These are phyloP conservation scores for Argyresthia goedartella DNA, from an alignment of 2,888 invertebrate species.

Conservation along the genomic window DNA sequence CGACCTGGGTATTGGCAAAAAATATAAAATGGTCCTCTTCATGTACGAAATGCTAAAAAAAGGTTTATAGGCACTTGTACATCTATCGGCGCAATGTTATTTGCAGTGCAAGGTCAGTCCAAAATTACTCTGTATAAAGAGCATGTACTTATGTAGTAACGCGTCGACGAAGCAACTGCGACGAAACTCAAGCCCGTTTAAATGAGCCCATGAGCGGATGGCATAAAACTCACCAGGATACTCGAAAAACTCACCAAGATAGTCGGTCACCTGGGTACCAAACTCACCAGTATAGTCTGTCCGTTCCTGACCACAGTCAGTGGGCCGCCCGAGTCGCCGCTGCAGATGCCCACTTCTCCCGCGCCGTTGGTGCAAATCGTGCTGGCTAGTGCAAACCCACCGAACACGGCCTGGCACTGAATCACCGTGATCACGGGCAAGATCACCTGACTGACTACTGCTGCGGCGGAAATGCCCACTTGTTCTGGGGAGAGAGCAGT, in stretches of 20 bases:
- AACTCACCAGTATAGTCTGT: slow-evolving; percentile 8
- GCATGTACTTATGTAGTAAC: too few relatives aligned
- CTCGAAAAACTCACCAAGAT: too few relatives aligned
- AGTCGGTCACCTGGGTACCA: neutral
- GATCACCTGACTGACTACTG: slow-evolving; percentile 25
- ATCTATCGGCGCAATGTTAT: too few relatives aligned
- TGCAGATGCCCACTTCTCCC: slow-evolving; percentile 32
- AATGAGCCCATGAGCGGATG: too few relatives aligned
- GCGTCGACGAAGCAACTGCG: too few relatives aligned
- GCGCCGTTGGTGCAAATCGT: slow-evolving; percentile 35
- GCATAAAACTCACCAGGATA: too few relatives aligned
- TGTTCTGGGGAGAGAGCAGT: slow-evolving; percentile 17
- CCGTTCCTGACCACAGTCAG: slow-evolving; percentile 6
- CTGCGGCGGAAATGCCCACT: slow-evolving; percentile 16
- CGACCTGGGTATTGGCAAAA: slow-evolving; percentile 23
- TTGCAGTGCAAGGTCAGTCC: too few relatives aligned
- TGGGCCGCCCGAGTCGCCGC: slow-evolving; percentile 33
- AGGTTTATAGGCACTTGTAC: too few relatives aligned
- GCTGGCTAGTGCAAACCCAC: slow-evolving; percentile 19
- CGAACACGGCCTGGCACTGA: slow-evolving; percentile 23
- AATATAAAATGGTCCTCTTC: too few relatives aligned
- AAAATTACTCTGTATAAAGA: too few relatives aligned
- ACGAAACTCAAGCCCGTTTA: too few relatives aligned
- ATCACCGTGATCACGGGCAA: slow-evolving; percentile 27
- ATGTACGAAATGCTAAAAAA: too few relatives aligned